A percentile compares a stretch with the other conserved stretches of the same genome.
phyloP scores from a whole-genome alignment of 2,797 vertebrate species.

The Heteromormyrus szaboi region DNA sequence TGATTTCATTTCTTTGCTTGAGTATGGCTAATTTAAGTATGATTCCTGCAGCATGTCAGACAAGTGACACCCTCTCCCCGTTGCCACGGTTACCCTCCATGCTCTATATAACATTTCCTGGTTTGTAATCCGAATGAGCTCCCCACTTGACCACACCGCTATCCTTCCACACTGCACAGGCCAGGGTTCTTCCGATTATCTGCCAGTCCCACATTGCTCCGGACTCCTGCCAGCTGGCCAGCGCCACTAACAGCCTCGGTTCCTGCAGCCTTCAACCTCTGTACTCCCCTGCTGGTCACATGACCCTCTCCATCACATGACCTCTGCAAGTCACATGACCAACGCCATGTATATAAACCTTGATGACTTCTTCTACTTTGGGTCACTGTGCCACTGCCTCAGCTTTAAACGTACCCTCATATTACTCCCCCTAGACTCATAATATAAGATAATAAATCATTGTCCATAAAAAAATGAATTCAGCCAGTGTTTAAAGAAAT shows the following conservation, averaged over 20 bases:
- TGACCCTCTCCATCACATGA: neutral
- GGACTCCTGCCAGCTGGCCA: slow-evolving; percentile 43
- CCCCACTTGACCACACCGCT: slow-evolving; percentile 42
- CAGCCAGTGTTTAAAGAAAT: slow-evolving; percentile 39
- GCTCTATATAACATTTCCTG: slow-evolving; percentile 36
- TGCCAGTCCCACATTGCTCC: slow-evolving; percentile 50
- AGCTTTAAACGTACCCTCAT: slow-evolving; percentile 43
- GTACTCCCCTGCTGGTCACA: slow-evolving; percentile 7
- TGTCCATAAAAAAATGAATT: slow-evolving; percentile 34
- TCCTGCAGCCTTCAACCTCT: slow-evolving; percentile 7
- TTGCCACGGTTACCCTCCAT: slow-evolving; percentile 21
- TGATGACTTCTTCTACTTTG: slow-evolving; percentile 33
- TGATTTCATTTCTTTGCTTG: slow-evolving; percentile 54
- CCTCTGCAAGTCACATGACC: neutral
- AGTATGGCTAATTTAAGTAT: slow-evolving; percentile 63
- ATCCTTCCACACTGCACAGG: slow-evolving; percentile 39
- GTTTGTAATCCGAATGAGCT: slow-evolving; percentile 58
- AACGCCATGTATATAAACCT: neutral
- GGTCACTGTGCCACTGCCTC: slow-evolving; percentile 50
- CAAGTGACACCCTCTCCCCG: slow-evolving; percentile 38
- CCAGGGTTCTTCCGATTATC: slow-evolving; percentile 50
- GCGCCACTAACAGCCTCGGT: slow-evolving; percentile 15
- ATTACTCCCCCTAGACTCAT: slow-evolving; percentile 27
- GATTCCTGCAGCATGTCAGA: slow-evolving; percentile 56
- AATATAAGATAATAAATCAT: slow-evolving; percentile 55